Conservation (phyloP, 2,797 vertebrate species). For the Limnodromus scolopaceus region DNA sequence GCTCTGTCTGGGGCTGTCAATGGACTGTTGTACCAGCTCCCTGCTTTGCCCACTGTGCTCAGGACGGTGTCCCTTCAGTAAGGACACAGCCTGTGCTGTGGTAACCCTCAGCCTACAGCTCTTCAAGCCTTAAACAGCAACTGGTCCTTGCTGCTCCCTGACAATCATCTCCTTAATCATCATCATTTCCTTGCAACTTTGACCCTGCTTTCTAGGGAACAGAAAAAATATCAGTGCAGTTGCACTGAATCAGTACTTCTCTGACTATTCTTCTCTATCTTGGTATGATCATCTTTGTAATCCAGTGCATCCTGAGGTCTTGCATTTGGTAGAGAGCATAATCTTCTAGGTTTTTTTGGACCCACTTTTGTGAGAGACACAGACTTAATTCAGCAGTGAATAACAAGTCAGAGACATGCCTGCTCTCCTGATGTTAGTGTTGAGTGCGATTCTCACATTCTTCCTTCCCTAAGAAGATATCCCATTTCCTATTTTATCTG, state of each 20-base stretch:
- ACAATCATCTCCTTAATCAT: background rate
- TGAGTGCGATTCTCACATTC: background rate
- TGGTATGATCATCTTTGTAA: background rate
- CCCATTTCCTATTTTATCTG: conserved; percentile 35
- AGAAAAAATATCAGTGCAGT: background rate
- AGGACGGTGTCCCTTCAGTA: background rate
- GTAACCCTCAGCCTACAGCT: background rate
- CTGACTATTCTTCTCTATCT: background rate
- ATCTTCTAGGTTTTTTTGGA: background rate
- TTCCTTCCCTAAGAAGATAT: background rate
- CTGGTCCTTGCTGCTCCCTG: background rate
- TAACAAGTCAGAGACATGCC: background rate
- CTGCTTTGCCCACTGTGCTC: background rate
- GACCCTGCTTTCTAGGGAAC: background rate
- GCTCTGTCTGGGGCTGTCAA: background rate
- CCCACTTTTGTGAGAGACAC: background rate
- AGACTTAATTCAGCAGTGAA: background rate
- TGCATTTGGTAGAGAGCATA: background rate
- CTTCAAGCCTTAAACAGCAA: background rate
- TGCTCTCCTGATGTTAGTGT: background rate
- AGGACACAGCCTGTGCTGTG: background rate
- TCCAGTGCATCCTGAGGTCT: background rate
- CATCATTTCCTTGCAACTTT: background rate
- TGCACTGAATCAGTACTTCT: background rate
- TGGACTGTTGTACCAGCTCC: background rate